Evolutionary conservation across 2,113 vertebrate genomes (phyloP).

Genomic region (Oreochromis aureus): DNA sequence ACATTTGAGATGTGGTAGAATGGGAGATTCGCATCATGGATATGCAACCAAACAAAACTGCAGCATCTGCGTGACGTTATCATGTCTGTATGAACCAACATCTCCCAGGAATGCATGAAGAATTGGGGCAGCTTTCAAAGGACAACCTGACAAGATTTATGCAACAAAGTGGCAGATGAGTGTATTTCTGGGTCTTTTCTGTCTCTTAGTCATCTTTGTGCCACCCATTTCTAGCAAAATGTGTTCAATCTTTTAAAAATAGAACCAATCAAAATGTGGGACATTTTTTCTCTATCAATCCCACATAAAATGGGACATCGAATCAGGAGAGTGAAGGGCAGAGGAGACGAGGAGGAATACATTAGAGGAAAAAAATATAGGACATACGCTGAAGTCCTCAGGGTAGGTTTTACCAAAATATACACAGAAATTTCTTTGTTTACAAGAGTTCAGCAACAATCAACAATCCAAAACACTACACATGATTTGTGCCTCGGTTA

Average conservation of each 20-base stretch:
- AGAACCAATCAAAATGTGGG: neutral
- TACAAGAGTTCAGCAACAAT: neutral
- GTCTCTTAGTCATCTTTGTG: neutral
- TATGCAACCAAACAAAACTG: neutral
- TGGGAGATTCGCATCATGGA: neutral
- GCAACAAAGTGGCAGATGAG: neutral
- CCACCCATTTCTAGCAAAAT: neutral
- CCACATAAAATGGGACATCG: neutral
- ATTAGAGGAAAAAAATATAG: accelerated
- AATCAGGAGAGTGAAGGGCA: neutral
- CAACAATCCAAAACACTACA: neutral
- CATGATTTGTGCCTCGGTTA: neutral
- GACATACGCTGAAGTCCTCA: neutral
- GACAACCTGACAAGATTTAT: neutral
- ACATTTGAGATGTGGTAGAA: neutral
- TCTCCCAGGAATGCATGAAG: neutral
- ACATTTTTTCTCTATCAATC: neutral
- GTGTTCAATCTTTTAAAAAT: neutral
- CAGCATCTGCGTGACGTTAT: neutral
- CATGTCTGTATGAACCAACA: neutral
- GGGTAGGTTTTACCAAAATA: neutral
- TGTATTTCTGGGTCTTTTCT: neutral
- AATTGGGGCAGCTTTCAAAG: neutral
- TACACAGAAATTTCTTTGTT: neutral
- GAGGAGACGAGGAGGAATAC: neutral